Evolutionary conservation across 2,888 invertebrate species (phyloP).

Genomic region (Nemoura dubitans): DNA sequence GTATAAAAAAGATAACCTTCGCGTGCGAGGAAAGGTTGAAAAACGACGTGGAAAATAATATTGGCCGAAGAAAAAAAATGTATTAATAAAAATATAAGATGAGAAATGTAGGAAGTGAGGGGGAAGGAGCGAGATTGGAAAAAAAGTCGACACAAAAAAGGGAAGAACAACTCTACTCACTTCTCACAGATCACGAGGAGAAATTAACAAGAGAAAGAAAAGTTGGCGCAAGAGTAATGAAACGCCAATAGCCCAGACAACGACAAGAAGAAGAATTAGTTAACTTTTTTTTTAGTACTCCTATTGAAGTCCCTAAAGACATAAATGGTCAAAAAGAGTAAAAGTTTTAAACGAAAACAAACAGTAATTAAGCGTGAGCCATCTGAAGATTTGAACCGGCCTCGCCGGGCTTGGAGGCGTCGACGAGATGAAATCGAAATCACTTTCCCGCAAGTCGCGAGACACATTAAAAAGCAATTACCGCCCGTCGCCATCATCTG

Average conservation of each 20-base stretch:
- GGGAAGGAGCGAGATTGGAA: conserved; percentile 37
- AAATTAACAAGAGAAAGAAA: conserved; percentile 41
- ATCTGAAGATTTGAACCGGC: conserved; percentile 33
- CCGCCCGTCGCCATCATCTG: neutral
- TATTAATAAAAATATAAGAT: conserved; percentile 41
- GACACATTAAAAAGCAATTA: neutral
- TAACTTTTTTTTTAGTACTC: conserved; percentile 29
- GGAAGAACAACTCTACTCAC: conserved; percentile 25
- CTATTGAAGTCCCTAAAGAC: conserved; percentile 36
- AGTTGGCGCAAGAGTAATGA: conserved; percentile 38
- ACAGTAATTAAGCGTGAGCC: conserved; percentile 38
- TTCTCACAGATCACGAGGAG: conserved; percentile 26
- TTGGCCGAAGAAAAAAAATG: conserved; percentile 34
- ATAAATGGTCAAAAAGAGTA: conserved; percentile 30
- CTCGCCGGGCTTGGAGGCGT: conserved; percentile 1
- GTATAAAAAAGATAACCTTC: conserved; percentile 29
- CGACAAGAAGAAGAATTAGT: conserved; percentile 40
- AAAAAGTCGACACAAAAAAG: conserved; percentile 38
- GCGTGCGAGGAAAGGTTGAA: conserved; percentile 34
- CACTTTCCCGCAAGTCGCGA: conserved; percentile 13
- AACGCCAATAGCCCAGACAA: conserved; percentile 40
- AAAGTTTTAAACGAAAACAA: conserved; percentile 22
- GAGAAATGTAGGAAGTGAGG: conserved; percentile 39
- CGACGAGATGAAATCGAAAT: conserved; percentile 18
- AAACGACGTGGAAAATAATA: conserved; percentile 37